phyloP scores from a whole-genome alignment of 2,797 vertebrate genomes.

The Lutjanus campechanus region DNA sequence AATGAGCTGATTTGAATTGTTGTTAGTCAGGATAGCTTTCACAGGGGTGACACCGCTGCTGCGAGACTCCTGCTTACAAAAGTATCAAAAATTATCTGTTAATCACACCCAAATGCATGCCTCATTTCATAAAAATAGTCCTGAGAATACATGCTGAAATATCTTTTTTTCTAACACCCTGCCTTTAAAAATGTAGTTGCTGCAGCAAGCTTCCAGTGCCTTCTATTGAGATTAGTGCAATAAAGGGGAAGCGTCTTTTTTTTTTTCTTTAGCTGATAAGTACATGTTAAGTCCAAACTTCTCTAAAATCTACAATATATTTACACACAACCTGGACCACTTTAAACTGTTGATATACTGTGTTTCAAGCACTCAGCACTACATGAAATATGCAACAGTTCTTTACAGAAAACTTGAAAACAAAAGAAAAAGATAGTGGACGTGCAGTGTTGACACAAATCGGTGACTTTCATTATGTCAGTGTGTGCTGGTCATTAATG shows the following conservation, averaged over 20 bases:
- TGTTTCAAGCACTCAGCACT: no score
- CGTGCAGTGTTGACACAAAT: neutral
- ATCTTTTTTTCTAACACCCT: neutral
- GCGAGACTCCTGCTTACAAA: neutral
- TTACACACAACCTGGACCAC: neutral
- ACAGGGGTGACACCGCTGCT: neutral
- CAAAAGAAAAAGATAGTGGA: neutral
- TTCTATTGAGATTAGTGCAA: neutral
- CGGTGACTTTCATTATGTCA: neutral
- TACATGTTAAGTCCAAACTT: neutral
- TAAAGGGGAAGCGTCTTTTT: slow-evolving; percentile 21
- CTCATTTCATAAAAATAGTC: slow-evolving; percentile 3
- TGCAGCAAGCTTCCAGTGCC: neutral
- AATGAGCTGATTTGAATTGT: slow-evolving; percentile 24
- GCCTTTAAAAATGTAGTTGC: neutral
- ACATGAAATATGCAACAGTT: neutral
- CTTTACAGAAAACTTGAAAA: neutral
- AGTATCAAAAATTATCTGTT: neutral
- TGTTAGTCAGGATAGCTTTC: neutral
- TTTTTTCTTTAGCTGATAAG: neutral
- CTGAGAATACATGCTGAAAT: neutral
- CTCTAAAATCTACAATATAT: neutral
- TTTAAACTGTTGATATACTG: neutral
- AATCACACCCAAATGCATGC: neutral
- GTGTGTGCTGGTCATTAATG: neutral